Percentiles rank a stretch among this genome's conserved stretches.
These are phyloP conservation scores for Perdix hodgsoniae DNA, from an alignment of 2,797 vertebrate species.

Conservation along the genomic window DNA sequence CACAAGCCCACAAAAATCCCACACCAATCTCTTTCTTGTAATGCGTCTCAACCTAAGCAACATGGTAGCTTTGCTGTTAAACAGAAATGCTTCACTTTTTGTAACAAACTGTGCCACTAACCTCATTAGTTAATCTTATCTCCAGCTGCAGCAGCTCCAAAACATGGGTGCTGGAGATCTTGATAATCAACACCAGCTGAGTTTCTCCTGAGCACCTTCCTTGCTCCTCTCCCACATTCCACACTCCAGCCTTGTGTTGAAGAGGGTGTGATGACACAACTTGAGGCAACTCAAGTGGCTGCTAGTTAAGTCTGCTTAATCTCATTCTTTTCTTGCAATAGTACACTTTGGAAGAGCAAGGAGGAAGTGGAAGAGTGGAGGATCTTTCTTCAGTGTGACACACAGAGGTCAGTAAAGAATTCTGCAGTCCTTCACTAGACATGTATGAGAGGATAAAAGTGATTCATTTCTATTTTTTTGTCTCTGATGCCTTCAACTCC, in stretches of 20 bases:
- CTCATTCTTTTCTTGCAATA: constrained; percentile 58
- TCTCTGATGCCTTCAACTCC: constrained; percentile 44
- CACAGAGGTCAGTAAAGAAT: constrained; percentile 73
- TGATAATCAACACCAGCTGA: not conserved
- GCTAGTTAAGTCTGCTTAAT: constrained; percentile 64
- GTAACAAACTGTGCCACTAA: not conserved
- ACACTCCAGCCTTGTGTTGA: not conserved
- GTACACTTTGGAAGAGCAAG: constrained; percentile 20
- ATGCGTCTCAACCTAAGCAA: not conserved
- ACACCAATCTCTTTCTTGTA: not conserved
- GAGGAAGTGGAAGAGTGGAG: constrained; percentile 12
- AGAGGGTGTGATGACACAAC: constrained; percentile 49
- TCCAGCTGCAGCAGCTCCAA: not conserved
- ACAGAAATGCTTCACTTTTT: not conserved
- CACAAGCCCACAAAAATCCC: not conserved
- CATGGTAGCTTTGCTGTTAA: not conserved
- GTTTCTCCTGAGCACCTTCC: not conserved
- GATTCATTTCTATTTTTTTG: constrained; percentile 70
- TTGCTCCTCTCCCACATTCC: not conserved
- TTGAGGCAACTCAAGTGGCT: constrained; percentile 42
- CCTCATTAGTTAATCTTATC: not conserved
- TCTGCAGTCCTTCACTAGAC: constrained; percentile 35
- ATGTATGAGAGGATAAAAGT: constrained; percentile 48
- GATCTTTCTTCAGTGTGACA: constrained; percentile 55
- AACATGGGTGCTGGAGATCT: not conserved